Evolutionary conservation across 1,140 invertebrate genomes (phyloP), one percentile per base, ranked within the genome.

Genomic region (Drosophila arawakana): DNA sequence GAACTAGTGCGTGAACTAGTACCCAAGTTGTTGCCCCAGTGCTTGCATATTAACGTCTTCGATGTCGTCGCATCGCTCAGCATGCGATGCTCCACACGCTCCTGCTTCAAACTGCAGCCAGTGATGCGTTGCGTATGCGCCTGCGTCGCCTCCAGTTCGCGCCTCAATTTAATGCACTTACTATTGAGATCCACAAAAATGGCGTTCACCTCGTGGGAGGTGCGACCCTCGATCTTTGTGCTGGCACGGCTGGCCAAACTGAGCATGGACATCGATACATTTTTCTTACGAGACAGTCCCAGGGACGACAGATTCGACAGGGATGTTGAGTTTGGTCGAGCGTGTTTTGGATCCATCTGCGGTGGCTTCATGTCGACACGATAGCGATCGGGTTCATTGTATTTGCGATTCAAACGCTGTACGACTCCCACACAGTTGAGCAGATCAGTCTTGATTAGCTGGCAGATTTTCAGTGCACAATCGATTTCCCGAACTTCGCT

Each of bases 141-240:
- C 2, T 49, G 1, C 0, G 60, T 58, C 0, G 43, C 75, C 52
- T 85, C 75, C 10, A 86, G 11, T 0, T 76, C 78, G 7, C 79
- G 49, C 3, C 80, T 69, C 2, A 85, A 11, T 13, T 78, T 78
- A 39, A 86, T 85, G 41, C 61, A 85, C 50, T 86, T 85, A 7
- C 72, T 81, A 9, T 60, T 63, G 2, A 85, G 49, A 18, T 85
- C 63, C 2, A 69, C 60, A 15, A 81, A 85, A 8, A 73, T 66
- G 5, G 59, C 69, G 21, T 75, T 55, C 15, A 85, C 9, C 35
- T 85, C 63, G 13, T 85, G 78, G n/a, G 73, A 60, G 35, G 47
- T 72, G 9, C 68, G 60, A 3, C 73, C 73, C 43, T 59, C 61
- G 9, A 65, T 25, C 39, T 61, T 65, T 2, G 10, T 10, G 7